Base-by-base conservation (phyloP, 1,140 invertebrate species). In the Arctopsyche grandis region DNA sequence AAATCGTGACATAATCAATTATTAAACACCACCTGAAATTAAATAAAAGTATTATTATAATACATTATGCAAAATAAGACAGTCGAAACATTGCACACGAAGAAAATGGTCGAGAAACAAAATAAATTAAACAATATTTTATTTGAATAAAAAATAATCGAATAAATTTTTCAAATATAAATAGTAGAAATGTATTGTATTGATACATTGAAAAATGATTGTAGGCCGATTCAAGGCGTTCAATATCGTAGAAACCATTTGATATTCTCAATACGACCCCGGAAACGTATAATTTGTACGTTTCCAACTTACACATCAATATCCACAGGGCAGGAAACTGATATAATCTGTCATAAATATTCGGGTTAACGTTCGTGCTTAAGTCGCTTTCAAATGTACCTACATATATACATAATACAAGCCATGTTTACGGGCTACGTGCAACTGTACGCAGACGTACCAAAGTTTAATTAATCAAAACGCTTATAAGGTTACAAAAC, bases 261-360 rank as follows among this genome's bases (percentile, higher is more conserved):
- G 12, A 52, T 52, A 52, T 52, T 52, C 4, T 5, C 48, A 16
- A 16, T 52, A 14, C 12, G 12, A 52, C 3, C 1, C 1, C 16
- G 16, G 48, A 52, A 52, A 52, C 48, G 48, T 12, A 52, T 16
- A 52, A 52, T 52, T 52, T 38, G 7, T 38, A 4, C 29, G 7
- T 38, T 38, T 38, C 29, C 29, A 38, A 38, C 48, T 52, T 52
- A 52, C 5, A 52, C 48, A 52, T 52, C 10, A 12, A 52, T 52
- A 52, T 52, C 48, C 48, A 52, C 48, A 16, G 48, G 48, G 48
- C 48, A 52, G 48, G 48, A 52, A 52, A 52, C 16, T 52, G 48
- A 52, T 52, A 12, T 12, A 14, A 52, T 52, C 48, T 16, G 16
- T 52, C 16, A 52, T 52, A 14, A 52, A 52, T 52, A 52, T 52